These are phyloP conservation scores for Halesus radiatus DNA, from an alignment of 1,140 invertebrate genomes.

Conservation along the genomic window DNA sequence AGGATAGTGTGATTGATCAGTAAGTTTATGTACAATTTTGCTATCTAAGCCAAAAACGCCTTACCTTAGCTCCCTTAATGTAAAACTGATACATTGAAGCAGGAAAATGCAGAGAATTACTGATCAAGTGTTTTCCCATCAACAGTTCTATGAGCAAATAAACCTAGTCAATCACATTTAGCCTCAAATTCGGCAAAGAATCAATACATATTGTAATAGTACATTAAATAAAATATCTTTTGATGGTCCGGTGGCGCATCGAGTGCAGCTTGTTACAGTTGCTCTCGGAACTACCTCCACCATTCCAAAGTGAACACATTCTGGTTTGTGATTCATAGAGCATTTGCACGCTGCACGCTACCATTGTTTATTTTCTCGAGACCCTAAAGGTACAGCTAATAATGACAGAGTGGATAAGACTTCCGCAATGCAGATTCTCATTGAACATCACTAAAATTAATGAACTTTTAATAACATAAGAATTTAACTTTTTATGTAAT, in stretches of 20 bases:
- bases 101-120: no score
- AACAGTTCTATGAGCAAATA: neutral
- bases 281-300: neutral
- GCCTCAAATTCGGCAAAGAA: constrained; percentile 14
- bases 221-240: constrained; percentile 25
- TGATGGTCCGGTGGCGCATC: constrained; percentile 10
- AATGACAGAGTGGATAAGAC: neutral
- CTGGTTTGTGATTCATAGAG: constrained; percentile 30
- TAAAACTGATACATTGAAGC: no score
- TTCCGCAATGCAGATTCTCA: neutral
- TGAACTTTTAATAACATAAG: neutral
- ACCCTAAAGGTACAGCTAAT: constrained; percentile 10
- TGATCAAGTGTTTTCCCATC: neutral
- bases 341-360: neutral
- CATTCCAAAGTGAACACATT: constrained; percentile 37
- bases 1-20: no score
- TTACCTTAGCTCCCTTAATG: no score
- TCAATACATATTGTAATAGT: neutral
- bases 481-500: no score
- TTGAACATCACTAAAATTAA: constrained; percentile 1
- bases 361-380: constrained; percentile 16
- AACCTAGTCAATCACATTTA: constrained; percentile 17
- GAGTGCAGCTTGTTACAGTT: neutral
- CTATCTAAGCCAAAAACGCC: no score
- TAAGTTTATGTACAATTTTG: no score